Conservation (phyloP, 2,113 vertebrate genomes). For the Lampris megalopsis region DNA sequence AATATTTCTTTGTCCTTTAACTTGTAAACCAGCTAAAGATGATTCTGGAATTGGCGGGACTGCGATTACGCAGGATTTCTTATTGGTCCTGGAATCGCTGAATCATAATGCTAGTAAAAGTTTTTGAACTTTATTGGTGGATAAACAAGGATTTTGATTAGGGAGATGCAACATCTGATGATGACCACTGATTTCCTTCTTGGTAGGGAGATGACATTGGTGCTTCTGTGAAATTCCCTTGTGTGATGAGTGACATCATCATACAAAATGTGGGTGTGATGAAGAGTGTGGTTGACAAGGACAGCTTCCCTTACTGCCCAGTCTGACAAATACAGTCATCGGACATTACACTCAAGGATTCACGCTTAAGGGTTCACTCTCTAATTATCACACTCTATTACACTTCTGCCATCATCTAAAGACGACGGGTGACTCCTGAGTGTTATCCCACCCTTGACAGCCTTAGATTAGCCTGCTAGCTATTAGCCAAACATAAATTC, state of each 20-base stretch:
- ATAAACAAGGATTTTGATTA: background rate
- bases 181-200: slow-evolving; percentile 36
- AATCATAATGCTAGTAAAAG: background rate
- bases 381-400: slow-evolving; percentile 74
- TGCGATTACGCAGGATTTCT: background rate
- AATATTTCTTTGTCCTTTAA: slow-evolving; percentile 10
- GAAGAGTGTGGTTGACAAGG: slow-evolving; percentile 43
- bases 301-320: slow-evolving; percentile 25
- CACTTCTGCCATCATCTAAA: slow-evolving; percentile 49
- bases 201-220: slow-evolving; percentile 32
- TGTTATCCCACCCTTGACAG: slow-evolving; percentile 52
- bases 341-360: slow-evolving; percentile 31
- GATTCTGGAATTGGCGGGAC: background rate
- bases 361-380: slow-evolving; percentile 56
- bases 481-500: slow-evolving; percentile 67
- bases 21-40: slow-evolving; percentile 3
- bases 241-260: slow-evolving; percentile 47
- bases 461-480: slow-evolving; percentile 56
- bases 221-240: slow-evolving; percentile 57
- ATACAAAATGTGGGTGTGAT: background rate
- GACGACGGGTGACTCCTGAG: slow-evolving; percentile 63
- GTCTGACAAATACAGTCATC: slow-evolving; percentile 55
- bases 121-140: background rate
- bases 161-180: slow-evolving; percentile 19
- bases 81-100: background rate